Evolutionary conservation across 2,888 invertebrate genomes (phyloP).

Genomic region (Drosophila suboccidentalis): DNA sequence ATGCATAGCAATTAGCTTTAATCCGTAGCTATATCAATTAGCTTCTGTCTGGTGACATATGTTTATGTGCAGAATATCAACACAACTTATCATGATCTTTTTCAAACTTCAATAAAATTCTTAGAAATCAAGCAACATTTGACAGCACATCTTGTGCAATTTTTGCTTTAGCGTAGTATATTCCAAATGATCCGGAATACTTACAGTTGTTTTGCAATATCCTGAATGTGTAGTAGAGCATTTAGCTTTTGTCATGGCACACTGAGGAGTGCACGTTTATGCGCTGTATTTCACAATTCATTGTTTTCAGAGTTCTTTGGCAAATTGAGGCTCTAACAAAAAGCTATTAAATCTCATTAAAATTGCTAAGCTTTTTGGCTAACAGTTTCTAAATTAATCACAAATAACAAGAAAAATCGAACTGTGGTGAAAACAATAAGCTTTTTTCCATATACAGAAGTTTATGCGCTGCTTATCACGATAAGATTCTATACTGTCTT

Average conservation of each 20-base stretch:
- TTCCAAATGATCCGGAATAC: neutral
- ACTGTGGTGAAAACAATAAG: neutral
- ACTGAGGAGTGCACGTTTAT: neutral
- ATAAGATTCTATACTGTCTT: too few relatives aligned
- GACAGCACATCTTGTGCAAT: neutral
- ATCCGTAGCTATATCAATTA: neutral
- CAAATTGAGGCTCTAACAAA: neutral
- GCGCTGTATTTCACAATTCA: neutral
- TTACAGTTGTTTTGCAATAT: neutral
- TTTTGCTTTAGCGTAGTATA: neutral
- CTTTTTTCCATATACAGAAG: too few relatives aligned
- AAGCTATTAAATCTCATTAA: too few relatives aligned
- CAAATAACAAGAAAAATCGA: neutral
- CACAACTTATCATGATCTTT: neutral
- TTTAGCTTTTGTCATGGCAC: neutral
- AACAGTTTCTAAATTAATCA: too few relatives aligned
- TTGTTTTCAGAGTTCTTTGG: neutral
- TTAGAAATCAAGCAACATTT: neutral
- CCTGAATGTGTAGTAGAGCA: neutral
- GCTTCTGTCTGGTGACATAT: neutral
- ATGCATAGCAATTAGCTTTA: conserved; percentile 3
- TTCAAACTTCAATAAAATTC: neutral
- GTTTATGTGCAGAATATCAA: neutral
- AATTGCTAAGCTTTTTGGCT: too few relatives aligned
- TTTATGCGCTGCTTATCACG: too few relatives aligned